Base-by-base conservation (phyloP, 1,140 invertebrate genomes). In the Colletes gigas region DNA sequence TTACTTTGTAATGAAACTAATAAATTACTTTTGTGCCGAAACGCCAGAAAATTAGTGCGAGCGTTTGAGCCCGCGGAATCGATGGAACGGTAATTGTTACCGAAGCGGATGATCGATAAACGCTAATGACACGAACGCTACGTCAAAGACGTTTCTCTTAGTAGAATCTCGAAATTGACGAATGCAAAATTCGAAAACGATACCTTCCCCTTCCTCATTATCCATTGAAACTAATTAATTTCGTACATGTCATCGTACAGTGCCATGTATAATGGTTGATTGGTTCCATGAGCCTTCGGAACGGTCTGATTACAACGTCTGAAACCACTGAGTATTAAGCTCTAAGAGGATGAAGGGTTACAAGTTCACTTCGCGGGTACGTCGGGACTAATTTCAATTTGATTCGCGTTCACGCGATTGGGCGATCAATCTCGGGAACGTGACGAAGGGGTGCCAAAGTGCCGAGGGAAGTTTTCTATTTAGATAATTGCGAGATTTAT, bases 1-100 rank as follows among this genome's bases (percentile, higher is more conserved):
- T 75, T 55, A 55, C 72, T 75, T 65, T 55, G 41, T 66, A 75
- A 75, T 75, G 41, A 65, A 44, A 75, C 47, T 65, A 65, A 75
- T 44, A 75, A 75, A 75, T 75, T 39, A 7, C n/a, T 12, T 6
- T 6, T 50, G 17, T 15, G 7, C 8, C 21, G 54, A 52, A 60
- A 50, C 14, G 1, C 59, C 6, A 15, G 30, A n/a, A 74, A 74
- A 74, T 65, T 65, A 55, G 50, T n/a, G 17, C 54, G 59, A 55
- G n/a, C 44, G 44, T 52, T 65, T 54, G 15, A 14, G 2, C 47
- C 17, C 7, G 47, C n/a, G 10, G 62, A 19, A 63, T 21, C 50
- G 7, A 21, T 52, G 60, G 21, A 5, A 17, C 50, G 2, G 65
- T 54, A 54, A 74, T 54, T 54, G 21, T 74, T 21, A 52, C 4